Evolutionary conservation across 2,888 invertebrate species (phyloP).

Genomic region (Odontocerum albicorne): DNA sequence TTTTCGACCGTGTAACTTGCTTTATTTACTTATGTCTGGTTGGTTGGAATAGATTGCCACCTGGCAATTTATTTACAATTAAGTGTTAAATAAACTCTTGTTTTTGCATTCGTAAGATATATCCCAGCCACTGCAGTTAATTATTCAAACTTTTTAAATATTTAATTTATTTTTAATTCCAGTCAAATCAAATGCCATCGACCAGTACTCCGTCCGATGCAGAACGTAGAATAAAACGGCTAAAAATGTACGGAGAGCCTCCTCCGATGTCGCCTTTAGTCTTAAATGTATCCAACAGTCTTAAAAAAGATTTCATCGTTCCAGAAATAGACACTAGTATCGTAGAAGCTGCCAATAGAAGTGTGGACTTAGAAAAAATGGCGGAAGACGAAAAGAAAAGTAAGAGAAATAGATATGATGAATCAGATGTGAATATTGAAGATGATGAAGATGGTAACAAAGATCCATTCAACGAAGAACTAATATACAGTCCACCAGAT

Average conservation of each 20-base stretch:
- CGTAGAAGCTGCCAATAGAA: neutral
- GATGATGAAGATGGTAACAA: neutral
- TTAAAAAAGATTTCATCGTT: conserved; percentile 41
- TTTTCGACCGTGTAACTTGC: too few species aligned
- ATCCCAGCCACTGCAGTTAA: too few species aligned
- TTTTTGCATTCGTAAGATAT: too few species aligned
- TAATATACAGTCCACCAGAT: conserved; percentile 25
- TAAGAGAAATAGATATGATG: neutral
- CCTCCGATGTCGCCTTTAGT: conserved; percentile 57
- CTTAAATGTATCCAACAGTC: conserved; percentile 48
- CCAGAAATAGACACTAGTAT: conserved; percentile 27
- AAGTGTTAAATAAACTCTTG: too few species aligned
- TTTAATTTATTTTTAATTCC: too few species aligned
- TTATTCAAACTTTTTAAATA: too few species aligned
- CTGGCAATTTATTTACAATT: too few species aligned
- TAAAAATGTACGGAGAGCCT: conserved; percentile 58
- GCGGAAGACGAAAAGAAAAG: neutral
- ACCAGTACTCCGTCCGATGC: conserved; percentile 34
- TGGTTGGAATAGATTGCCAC: too few species aligned
- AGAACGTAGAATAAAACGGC: conserved; percentile 49
- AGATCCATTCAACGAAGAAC: conserved; percentile 19
- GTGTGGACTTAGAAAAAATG: neutral
- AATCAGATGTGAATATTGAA: neutral
- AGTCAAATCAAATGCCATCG: neutral
- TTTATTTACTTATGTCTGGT: too few species aligned